Evolutionary conservation across 2,888 invertebrate genomes (phyloP).

Genomic region (Bombylius discolor): DNA sequence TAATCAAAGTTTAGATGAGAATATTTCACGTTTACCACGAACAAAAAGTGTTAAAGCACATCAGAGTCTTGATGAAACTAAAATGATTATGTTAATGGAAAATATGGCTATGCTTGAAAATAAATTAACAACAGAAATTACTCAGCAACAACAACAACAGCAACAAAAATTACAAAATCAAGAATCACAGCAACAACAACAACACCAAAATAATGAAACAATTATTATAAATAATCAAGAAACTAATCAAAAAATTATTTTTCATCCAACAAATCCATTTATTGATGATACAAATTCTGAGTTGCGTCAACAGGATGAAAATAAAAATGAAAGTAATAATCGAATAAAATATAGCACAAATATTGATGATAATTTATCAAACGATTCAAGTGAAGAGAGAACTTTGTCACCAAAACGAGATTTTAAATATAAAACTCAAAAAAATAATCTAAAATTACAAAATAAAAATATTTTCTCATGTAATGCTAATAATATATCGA

Average conservation of each 20-base stretch:
- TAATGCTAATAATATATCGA: conserved; percentile 18
- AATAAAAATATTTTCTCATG: conserved; percentile 26
- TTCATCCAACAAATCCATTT: conserved; percentile 34
- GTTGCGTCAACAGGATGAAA: neutral
- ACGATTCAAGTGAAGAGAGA: neutral
- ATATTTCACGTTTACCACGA: conserved; percentile 31
- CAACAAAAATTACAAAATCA: too few species aligned
- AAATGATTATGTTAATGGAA: conserved; percentile 31
- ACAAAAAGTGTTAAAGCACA: conserved; percentile 42
- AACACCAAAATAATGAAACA: neutral
- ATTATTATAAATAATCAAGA: neutral
- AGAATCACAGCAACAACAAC: too few species aligned
- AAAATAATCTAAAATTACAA: conserved; percentile 20
- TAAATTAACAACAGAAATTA: neutral
- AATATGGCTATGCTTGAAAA: conserved; percentile 9
- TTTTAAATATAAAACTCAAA: neutral
- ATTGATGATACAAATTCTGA: conserved; percentile 22
- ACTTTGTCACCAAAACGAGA: conserved; percentile 6
- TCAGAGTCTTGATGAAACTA: conserved; percentile 55
- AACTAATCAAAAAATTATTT: conserved; percentile 8
- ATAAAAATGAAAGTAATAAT: neutral
- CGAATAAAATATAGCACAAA: neutral
- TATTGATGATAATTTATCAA: neutral
- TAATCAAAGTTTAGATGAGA: conserved; percentile 66
- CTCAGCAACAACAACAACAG: too few species aligned